phyloP scores from a whole-genome alignment of 2,888 invertebrate genomes.

The Heliothis peltigera region DNA sequence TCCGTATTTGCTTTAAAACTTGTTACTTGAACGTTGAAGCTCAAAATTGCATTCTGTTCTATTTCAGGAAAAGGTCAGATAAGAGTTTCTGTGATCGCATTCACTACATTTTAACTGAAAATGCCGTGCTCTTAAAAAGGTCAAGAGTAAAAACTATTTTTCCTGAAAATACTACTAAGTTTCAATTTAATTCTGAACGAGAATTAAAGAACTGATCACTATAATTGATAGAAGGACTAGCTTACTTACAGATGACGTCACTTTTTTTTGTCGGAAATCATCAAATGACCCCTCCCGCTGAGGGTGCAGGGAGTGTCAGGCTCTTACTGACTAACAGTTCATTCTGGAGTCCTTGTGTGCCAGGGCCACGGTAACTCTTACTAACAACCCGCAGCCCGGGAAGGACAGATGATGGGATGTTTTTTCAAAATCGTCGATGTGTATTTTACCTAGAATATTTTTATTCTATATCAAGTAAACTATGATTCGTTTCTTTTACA shows the following conservation, averaged over 20 bases:
- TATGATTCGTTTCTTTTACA: neutral
- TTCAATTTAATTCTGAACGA: conserved; percentile 1
- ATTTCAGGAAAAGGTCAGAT: conserved; percentile 39
- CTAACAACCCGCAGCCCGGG: too few relatives aligned
- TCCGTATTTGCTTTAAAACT: conserved; percentile 5
- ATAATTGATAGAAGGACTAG: too few relatives aligned
- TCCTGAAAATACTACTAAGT: neutral
- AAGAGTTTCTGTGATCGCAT: conserved; percentile 11
- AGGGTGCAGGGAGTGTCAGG: too few relatives aligned
- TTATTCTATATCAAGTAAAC: neutral
- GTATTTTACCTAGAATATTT: neutral
- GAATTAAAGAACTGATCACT: neutral
- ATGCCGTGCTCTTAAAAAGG: conserved; percentile 25
- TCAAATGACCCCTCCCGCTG: too few relatives aligned
- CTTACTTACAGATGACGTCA: too few relatives aligned
- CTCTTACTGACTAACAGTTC: too few relatives aligned
- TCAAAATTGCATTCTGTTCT: conserved; percentile 36
- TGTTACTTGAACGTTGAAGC: conserved; percentile 9
- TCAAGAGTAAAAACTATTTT: neutral
- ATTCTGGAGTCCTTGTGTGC: too few relatives aligned
- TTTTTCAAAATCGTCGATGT: neutral
- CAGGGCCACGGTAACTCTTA: too few relatives aligned
- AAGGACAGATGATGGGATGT: neutral
- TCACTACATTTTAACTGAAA: conserved; percentile 8
- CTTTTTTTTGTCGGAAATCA: too few relatives aligned